Conservation (phyloP, 2,113 vertebrate species). For the Poeciliopsis retropinna region DNA sequence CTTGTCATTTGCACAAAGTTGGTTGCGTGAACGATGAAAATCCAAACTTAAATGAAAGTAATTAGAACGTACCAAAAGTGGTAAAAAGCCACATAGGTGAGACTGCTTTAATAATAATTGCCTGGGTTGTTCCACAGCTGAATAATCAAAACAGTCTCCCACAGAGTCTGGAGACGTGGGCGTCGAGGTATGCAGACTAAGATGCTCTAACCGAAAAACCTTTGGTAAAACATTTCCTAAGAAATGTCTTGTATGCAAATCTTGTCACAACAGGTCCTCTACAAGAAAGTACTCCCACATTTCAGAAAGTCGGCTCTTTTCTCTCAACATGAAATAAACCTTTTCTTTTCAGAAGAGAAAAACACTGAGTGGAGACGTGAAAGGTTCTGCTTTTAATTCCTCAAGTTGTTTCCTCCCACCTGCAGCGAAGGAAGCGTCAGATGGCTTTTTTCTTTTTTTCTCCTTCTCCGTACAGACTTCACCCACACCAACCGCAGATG, state of each 20-base stretch:
- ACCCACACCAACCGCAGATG: background rate
- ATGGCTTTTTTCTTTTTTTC: too few relatives aligned
- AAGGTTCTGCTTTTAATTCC: background rate
- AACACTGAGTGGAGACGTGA: background rate
- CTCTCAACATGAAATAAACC: background rate
- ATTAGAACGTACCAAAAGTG: too few relatives aligned
- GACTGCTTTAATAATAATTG: background rate
- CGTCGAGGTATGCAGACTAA: background rate
- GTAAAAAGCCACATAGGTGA: background rate
- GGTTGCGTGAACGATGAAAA: too few relatives aligned
- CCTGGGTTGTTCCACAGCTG: background rate
- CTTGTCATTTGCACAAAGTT: too few relatives aligned
- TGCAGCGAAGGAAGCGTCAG: constrained; percentile 1
- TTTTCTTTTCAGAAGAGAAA: background rate
- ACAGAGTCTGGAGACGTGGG: background rate
- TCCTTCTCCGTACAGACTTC: background rate
- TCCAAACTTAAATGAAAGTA: too few relatives aligned
- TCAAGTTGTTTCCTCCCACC: background rate
- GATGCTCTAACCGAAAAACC: background rate
- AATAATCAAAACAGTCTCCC: background rate
- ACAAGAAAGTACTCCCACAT: background rate
- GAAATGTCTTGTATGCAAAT: background rate
- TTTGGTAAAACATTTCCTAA: background rate
- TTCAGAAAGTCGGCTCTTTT: background rate
- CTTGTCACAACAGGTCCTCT: background rate